Base-by-base conservation (phyloP, 2,888 invertebrate genomes). In the Galeruca laticollis region DNA sequence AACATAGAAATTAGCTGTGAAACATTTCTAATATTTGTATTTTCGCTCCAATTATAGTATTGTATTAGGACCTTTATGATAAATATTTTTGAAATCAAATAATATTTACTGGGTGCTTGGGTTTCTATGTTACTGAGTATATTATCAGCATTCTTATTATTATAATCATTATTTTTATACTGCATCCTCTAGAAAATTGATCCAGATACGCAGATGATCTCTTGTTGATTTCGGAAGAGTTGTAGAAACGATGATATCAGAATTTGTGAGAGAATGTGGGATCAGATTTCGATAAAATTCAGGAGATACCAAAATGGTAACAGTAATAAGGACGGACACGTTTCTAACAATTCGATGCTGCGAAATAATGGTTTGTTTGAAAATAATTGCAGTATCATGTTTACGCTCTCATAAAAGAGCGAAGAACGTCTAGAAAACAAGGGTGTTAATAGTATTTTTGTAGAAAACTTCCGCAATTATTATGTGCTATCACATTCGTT, bases 221-320 rank as follows among this genome's bases (percentile, higher is more conserved):
- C 2, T 20, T 5, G 3, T 31, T 54, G 21, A 31, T 54, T 54
- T 31, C 13, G 21, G 8, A 57, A 65, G 18, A 33, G 57, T 26
- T 56, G 26, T 65, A 57, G 57, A 64, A 65, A 49, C 40, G 18
- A 13, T 65, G 64, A 40, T 57, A 57, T 57, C 43, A 65, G 31
- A 56, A 18, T 33, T 65, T 65, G 65, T 57, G 57, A 65, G 65
- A 65, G 43, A 65, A 57, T 65, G 33, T 57, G 47, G 57, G 35
- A 65, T 65, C 65, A 57, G 65, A 65, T 65, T 65, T 47, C 65
- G 65, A 65, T 65, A 57, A 65, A 65, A 65, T 35, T 57, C 65
- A 56, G 57, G 57, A 57, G 47, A 65, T 15, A 65, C 47, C 57
- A 65, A 56, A 56, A 65, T 65, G 26, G 54, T 54, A 31, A 54